A percentile compares a stretch with the other conserved stretches of the same genome.
These are phyloP conservation scores for Glyptemys insculpta DNA, from an alignment of 2,797 vertebrate genomes.

Conservation along the genomic window DNA sequence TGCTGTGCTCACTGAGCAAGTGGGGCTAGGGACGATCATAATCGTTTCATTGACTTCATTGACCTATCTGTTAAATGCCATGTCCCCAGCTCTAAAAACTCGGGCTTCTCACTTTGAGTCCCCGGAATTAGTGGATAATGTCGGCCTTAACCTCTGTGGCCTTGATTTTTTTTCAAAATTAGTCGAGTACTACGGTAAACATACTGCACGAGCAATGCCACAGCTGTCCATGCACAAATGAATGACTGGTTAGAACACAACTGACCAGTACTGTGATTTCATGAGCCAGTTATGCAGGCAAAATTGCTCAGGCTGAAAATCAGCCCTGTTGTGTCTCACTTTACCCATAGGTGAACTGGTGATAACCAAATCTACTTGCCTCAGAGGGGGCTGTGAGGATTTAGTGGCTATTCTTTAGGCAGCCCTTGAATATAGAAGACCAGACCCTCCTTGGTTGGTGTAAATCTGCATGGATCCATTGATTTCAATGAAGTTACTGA, in stretches of 20 bases:
- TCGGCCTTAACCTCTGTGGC: background rate
- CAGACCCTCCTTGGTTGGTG: background rate
- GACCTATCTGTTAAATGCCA: background rate
- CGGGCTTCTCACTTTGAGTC: background rate
- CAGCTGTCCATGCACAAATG: background rate
- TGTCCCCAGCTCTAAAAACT: background rate
- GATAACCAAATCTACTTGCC: slow-evolving; percentile 8
- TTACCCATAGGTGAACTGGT: slow-evolving; percentile 10
- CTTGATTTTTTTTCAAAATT: background rate
- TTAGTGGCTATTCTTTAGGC: slow-evolving; percentile 1
- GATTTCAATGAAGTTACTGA: background rate
- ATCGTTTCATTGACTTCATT: background rate
- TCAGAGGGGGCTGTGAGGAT: background rate
- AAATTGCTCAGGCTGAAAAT: slow-evolving; percentile 2
- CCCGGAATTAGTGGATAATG: background rate
- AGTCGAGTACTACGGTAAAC: background rate
- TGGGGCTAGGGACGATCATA: background rate
- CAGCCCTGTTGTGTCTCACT: background rate
- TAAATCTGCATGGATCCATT: background rate
- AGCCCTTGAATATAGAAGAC: background rate
- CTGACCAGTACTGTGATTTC: background rate
- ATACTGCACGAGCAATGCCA: background rate
- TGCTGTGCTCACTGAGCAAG: background rate
- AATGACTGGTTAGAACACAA: background rate
- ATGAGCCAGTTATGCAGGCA: background rate